Evolutionary conservation across 2,113 vertebrate species (phyloP).

Genomic region (Axis porcinus): DNA sequence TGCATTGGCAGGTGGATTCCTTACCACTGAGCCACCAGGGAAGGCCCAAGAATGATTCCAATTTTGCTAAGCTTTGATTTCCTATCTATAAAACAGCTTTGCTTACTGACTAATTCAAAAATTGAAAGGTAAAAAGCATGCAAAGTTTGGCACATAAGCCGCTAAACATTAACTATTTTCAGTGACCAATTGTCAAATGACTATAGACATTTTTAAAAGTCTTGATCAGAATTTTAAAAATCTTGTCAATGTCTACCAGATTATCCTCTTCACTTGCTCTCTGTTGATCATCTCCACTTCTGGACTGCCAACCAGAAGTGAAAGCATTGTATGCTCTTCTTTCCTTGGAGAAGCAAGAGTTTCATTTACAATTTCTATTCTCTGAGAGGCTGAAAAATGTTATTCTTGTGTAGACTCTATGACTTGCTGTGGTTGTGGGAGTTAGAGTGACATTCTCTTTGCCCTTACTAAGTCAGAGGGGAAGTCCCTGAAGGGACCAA

Average conservation of each 20-base stretch:
- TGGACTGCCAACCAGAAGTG: background rate
- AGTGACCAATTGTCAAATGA: background rate
- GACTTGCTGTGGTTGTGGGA: background rate
- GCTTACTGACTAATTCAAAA: background rate
- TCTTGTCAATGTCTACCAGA: background rate
- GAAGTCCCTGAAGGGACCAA: background rate
- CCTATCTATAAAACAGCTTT: background rate
- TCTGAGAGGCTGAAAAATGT: background rate
- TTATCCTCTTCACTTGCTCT: background rate
- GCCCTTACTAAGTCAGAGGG: background rate
- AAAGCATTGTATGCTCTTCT: background rate
- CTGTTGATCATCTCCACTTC: background rate
- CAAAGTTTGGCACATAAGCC: background rate
- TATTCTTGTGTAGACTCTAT: background rate
- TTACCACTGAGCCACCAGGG: background rate
- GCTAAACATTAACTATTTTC: background rate
- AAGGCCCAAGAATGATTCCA: background rate
- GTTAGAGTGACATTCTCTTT: background rate
- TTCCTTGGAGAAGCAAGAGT: background rate
- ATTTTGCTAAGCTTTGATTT: background rate
- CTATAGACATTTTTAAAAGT: background rate
- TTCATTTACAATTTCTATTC: background rate
- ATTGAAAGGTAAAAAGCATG: background rate
- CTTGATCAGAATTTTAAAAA: background rate
- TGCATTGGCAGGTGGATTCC: background rate